Evolutionary conservation across 2,113 vertebrate genomes (phyloP), one percentile per base, ranked within the genome.

Genomic region (Empidonax traillii): DNA sequence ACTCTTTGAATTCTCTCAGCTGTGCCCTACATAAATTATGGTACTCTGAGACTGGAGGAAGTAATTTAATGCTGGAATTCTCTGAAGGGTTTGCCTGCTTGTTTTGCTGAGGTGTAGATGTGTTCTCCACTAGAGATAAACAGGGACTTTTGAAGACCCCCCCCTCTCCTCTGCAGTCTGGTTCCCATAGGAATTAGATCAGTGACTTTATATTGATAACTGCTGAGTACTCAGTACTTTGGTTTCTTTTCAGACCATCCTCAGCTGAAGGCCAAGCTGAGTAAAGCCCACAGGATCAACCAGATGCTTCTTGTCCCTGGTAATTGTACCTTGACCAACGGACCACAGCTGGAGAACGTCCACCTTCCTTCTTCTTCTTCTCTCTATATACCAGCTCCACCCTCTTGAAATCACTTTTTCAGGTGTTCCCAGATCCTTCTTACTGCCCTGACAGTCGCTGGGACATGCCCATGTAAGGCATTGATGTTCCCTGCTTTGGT

Each of bases 31-130:
- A 95, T 87, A 94, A 96, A 94, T 93, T 93, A 90, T 35, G 23
- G 58, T 61, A 47, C 74, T 75, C 68, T 49, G 73, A 81, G 83
- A 28, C 86, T 10, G 51, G 75, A 94, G 90, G 90, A 97, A 96
- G 88, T 87, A 62, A 94, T 95, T 92, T 93, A 93, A 87, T 58
- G 88, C 90, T 92, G 83, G 78, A 90, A 89, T 62, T 91, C 95
- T 94, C 87, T n/a, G 19, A 71, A 78, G 69, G 69, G 35, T 46
- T 85, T 17, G 24, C 1, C 81, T 82, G 78, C 86, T 85, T 85
- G 13, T 74, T 80, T 62, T 51, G 81, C 84, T 47, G 77, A 89
- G 89, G n/a, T 59, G 68, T 58, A 62, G 59, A 65, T 71, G 3
- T 49, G 58, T 77, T 68, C 11, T 16, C 44, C 33, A 6, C 68